These are phyloP conservation scores for Oligia fasciuncula DNA, from an alignment of 2,888 invertebrate species.

Conservation along the genomic window DNA sequence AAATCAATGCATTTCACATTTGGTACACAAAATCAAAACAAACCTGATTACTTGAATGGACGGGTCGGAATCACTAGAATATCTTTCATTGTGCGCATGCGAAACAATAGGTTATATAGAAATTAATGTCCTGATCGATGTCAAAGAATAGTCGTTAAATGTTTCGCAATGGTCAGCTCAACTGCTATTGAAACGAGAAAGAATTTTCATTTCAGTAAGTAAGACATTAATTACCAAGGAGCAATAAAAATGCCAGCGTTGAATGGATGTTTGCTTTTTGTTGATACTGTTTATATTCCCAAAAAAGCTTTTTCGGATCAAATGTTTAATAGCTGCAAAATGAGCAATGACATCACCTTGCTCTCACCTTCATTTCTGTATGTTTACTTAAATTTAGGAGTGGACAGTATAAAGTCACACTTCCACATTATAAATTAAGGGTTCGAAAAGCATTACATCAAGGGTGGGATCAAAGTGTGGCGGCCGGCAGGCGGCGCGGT, in stretches of 20 bases:
- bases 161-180: constrained; percentile 50
- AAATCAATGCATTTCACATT: no score
- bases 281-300: constrained; percentile 15
- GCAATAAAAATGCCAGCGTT: constrained; percentile 51
- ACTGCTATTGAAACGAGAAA: constrained; percentile 44
- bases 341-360: constrained; percentile 28
- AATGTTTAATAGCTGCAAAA: constrained; percentile 28
- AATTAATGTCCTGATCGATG: constrained; percentile 77
- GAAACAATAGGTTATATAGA: constrained; percentile 82
- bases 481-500: constrained; percentile 62
- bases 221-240: constrained; percentile 55
- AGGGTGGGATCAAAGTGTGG: constrained; percentile 78
- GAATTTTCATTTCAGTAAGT: constrained; percentile 57
- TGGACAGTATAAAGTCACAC: constrained; percentile 51
- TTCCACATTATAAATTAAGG: constrained; percentile 63
- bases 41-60: constrained; percentile 22
- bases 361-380: constrained; percentile 3
- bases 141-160: constrained; percentile 70
- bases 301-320: constrained; percentile 21
- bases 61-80: constrained; percentile 65
- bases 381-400: constrained; percentile 16
- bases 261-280: constrained; percentile 42
- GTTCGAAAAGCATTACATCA: constrained; percentile 63
- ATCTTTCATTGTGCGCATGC: constrained; percentile 71
- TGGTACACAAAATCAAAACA: no score